Evolutionary conservation across 2,888 invertebrate species (phyloP).

Genomic region (Aspidapion aeneum): DNA sequence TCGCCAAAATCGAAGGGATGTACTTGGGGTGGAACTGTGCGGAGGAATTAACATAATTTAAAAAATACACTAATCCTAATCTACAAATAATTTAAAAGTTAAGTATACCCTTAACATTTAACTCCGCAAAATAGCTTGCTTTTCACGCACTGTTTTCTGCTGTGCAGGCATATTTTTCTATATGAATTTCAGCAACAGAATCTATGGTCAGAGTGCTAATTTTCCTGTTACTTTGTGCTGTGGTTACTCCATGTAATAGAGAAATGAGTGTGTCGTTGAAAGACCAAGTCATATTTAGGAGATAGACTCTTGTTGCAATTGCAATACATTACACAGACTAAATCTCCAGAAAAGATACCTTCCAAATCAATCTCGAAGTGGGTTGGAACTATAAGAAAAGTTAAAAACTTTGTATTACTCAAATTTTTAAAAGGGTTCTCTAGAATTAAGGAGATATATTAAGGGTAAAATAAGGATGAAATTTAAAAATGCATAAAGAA

Average conservation of each 20-base stretch:
- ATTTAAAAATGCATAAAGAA: no score
- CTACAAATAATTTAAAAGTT: background rate
- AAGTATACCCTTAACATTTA: conserved; percentile 62
- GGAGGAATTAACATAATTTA: background rate
- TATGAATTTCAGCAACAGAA: conserved; percentile 49
- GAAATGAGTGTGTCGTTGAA: conserved; percentile 42
- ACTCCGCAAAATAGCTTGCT: conserved; percentile 58
- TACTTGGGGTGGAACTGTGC: background rate
- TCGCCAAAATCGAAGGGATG: conserved; percentile 48
- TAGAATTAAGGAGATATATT: conserved; percentile 9
- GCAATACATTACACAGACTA: conserved; percentile 60
- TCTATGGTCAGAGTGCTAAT: conserved; percentile 53
- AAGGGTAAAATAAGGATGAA: no score
- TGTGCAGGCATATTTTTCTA: conserved; percentile 52
- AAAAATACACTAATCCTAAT: background rate
- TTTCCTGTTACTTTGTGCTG: conserved; percentile 46
- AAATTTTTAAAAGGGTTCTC: conserved; percentile 52
- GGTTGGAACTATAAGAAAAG: no score
- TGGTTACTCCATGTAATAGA: conserved; percentile 41
- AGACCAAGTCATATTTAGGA: conserved; percentile 45
- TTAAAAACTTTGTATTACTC: conserved; percentile 35
- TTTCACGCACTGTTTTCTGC: conserved; percentile 70
- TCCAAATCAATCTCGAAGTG: conserved; percentile 49
- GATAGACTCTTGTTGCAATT: conserved; percentile 64
- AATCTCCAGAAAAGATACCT: conserved; percentile 60